A percentile compares a stretch with the other conserved stretches of the same genome.
phyloP scores from a whole-genome alignment of 2,113 vertebrate species.

The Raja brachyura region DNA sequence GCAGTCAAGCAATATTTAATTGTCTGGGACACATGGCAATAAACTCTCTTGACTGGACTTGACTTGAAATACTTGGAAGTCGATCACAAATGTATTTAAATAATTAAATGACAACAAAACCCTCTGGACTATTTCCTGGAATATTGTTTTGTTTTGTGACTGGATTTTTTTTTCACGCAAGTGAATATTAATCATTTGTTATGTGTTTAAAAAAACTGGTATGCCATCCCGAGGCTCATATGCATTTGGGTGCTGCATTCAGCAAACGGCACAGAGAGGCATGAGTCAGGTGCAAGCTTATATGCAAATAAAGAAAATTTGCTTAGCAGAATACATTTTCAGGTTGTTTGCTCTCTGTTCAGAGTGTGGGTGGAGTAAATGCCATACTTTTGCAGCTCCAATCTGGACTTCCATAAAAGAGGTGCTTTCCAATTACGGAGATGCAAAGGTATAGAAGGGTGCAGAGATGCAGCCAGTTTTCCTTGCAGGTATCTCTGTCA shows the following conservation, averaged over 20 bases:
- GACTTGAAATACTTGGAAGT: background rate
- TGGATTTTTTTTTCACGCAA: background rate
- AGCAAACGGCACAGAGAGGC: background rate
- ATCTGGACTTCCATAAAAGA: background rate
- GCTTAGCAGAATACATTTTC: background rate
- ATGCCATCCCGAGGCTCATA: background rate
- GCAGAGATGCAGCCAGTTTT: background rate
- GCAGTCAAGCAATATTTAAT: too few species aligned
- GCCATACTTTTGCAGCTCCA: background rate
- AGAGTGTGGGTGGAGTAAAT: background rate
- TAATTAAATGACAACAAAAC: background rate
- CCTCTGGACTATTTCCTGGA: background rate
- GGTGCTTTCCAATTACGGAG: background rate
- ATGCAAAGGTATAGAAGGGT: background rate
- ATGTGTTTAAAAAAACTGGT: background rate
- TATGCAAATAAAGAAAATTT: background rate
- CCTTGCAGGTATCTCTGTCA: background rate
- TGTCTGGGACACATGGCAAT: too few species aligned
- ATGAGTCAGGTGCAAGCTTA: background rate
- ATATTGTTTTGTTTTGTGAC: background rate
- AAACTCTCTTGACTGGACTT: background rate
- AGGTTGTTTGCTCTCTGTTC: background rate
- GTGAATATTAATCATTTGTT: background rate
- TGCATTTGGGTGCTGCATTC: background rate
- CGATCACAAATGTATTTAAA: background rate